phyloP scores from a whole-genome alignment of 1,140 invertebrate species.

The Elysia chlorotica region DNA sequence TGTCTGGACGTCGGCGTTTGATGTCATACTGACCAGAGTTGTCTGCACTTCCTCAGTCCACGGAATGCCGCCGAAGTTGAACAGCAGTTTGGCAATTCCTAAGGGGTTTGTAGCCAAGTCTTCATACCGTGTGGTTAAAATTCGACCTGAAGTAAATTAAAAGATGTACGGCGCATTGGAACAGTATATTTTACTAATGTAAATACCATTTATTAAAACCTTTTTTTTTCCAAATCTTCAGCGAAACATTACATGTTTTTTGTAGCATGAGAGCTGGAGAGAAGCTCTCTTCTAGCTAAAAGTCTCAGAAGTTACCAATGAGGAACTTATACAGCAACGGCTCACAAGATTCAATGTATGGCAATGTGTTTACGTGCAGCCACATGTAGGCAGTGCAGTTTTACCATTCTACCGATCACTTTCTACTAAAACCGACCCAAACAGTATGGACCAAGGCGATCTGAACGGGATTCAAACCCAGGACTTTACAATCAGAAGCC shows the following conservation, averaged over 20 bases:
- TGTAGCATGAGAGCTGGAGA: neutral
- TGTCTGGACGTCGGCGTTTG: neutral
- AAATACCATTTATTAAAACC: too few relatives aligned
- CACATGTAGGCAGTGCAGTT: too few relatives aligned
- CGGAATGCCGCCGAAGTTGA: slow-evolving; percentile 13
- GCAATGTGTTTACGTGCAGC: too few relatives aligned
- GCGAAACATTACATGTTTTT: neutral
- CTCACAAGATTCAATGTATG: too few relatives aligned
- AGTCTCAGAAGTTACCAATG: neutral
- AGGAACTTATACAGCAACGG: too few relatives aligned
- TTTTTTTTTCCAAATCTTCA: too few relatives aligned
- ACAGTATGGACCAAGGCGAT: too few relatives aligned
- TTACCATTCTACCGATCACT: too few relatives aligned
- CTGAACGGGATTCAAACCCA: too few relatives aligned
- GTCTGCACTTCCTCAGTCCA: neutral
- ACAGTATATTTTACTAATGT: neutral
- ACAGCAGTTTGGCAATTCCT: slow-evolving; percentile 5
- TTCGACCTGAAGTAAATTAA: neutral
- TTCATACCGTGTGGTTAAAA: slow-evolving; percentile 26
- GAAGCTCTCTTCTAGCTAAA: too few relatives aligned
- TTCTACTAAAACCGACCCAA: too few relatives aligned
- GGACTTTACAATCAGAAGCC: too few relatives aligned
- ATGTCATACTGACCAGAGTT: neutral
- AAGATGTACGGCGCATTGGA: neutral
- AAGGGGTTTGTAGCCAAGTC: slow-evolving; percentile 19